phyloP scores from a whole-genome alignment of 2,797 vertebrate species.

The Leptatherina wallacei region DNA sequence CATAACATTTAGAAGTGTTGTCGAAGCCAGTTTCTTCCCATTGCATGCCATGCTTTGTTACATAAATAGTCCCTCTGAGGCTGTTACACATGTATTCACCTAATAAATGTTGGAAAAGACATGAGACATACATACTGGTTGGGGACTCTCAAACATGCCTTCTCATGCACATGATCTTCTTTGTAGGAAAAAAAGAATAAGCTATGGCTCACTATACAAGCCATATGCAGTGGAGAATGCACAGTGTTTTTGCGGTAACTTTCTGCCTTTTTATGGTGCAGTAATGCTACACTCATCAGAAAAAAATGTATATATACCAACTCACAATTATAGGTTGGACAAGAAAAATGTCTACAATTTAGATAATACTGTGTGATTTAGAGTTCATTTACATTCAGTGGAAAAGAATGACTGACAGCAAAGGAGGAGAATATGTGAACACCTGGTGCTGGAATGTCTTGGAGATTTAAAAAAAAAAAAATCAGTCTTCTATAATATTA shows the following conservation, averaged over 20 bases:
- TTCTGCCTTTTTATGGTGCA: constrained; percentile 71
- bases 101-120: constrained; percentile 28
- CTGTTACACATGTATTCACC: constrained; percentile 18
- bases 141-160: constrained; percentile 15
- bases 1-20: constrained; percentile 30
- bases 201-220: constrained; percentile 26
- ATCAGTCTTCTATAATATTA: neutral
- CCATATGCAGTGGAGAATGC: constrained; percentile 31
- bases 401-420: constrained; percentile 16
- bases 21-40: constrained; percentile 21
- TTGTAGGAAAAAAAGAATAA: constrained; percentile 34
- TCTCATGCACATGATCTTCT: constrained; percentile 17
- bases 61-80: constrained; percentile 27
- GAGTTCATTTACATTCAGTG: constrained; percentile 27
- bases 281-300: constrained; percentile 58
- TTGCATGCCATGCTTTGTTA: constrained; percentile 21
- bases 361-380: constrained; percentile 54
- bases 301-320: constrained; percentile 34
- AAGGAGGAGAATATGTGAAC: neutral
- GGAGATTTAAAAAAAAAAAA: neutral
- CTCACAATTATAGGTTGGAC: constrained; percentile 60
- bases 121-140: constrained; percentile 2
- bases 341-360: constrained; percentile 52
- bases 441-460: neutral
- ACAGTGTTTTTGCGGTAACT: constrained; percentile 54